These are phyloP conservation scores for Phymatocera aterrima DNA, from an alignment of 2,888 invertebrate genomes.

Conservation along the genomic window DNA sequence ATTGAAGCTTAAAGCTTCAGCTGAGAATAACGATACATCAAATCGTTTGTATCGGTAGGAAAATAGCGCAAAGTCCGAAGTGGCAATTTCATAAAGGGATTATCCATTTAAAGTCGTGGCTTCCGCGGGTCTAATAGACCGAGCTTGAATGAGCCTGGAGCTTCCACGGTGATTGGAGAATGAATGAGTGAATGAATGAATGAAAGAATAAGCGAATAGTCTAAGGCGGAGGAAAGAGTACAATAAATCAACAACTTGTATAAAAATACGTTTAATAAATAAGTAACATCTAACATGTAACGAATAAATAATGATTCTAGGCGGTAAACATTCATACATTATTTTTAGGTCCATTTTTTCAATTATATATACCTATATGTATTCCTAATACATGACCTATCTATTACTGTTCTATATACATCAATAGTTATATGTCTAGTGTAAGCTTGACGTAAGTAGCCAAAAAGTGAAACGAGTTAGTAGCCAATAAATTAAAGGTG, in stretches of 20 bases:
- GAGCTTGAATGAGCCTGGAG: background rate
- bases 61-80: background rate
- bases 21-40: background rate
- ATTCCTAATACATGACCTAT: background rate
- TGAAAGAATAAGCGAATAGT: too few relatives aligned
- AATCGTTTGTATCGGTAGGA: background rate
- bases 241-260: slow-evolving; percentile 54
- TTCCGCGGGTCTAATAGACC: slow-evolving; percentile 10
- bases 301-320: slow-evolving; percentile 65
- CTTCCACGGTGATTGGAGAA: background rate
- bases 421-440: slow-evolving; percentile 20
- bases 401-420: slow-evolving; percentile 31
- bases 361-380: background rate
- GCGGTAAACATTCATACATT: slow-evolving; percentile 41
- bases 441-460: background rate
- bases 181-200: slow-evolving; percentile 5
- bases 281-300: slow-evolving; percentile 70
- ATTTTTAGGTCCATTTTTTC: slow-evolving; percentile 2
- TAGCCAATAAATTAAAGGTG: slow-evolving; percentile 13
- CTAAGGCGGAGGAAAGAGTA: background rate
- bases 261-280: slow-evolving; percentile 73
- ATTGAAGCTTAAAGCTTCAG: background rate
- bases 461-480: background rate
- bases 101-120: background rate
- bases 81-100: slow-evolving; percentile 20